Percentiles rank a stretch among this genome's conserved stretches.
Evolutionary conservation across 2,797 vertebrate genomes (phyloP).

Genomic region (Mycteria americana): DNA sequence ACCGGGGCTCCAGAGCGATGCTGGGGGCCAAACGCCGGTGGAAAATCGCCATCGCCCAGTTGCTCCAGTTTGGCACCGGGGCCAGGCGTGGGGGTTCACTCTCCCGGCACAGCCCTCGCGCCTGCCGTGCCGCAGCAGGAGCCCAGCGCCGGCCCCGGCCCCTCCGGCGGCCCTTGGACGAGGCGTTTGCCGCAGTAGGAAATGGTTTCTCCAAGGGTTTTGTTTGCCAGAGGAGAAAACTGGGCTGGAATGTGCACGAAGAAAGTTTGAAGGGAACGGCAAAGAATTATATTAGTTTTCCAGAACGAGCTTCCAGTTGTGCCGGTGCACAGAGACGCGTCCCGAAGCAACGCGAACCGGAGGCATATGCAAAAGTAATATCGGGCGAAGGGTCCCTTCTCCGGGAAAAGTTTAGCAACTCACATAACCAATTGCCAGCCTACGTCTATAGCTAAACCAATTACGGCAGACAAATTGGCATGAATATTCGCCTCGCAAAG

Average conservation of each 20-base stretch:
- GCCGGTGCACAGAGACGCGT: rapidly evolving
- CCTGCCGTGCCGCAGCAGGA: background rate
- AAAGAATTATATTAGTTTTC: background rate
- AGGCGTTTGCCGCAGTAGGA: background rate
- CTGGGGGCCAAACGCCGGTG: rapidly evolving
- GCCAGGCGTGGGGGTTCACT: rapidly evolving
- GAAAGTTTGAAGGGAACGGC: background rate
- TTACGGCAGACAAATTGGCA: conserved; percentile 48
- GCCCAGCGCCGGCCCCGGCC: background rate
- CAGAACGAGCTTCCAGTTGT: background rate
- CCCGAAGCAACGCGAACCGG: rapidly evolving
- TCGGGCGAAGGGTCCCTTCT: background rate
- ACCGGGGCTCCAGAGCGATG: background rate
- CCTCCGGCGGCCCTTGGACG: background rate
- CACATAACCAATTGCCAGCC: background rate
- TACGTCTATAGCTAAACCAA: conserved; percentile 7
- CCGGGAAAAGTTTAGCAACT: background rate
- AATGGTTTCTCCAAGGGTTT: background rate
- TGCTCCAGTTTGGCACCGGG: background rate
- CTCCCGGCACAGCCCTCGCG: background rate
- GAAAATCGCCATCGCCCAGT: rapidly evolving
- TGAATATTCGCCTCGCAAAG: background rate
- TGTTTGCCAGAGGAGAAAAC: background rate
- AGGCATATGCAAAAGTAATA: background rate
- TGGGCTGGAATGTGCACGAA: background rate